phyloP scores from a whole-genome alignment of 53 echinoderm and acorn worm species.

The Echinometra lucunter region DNA sequence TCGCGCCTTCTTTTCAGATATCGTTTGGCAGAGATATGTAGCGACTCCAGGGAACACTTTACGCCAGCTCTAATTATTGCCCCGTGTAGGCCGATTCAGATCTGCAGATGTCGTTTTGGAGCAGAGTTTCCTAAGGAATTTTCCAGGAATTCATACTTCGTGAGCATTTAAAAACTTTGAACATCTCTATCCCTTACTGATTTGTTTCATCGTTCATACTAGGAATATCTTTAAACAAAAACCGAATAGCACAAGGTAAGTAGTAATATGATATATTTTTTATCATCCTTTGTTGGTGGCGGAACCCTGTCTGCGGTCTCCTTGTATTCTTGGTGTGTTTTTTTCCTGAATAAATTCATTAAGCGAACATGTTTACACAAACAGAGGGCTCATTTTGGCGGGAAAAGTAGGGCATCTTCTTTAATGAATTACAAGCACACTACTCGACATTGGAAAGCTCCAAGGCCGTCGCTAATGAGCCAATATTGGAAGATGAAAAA shows the following conservation, averaged over 20 bases:
- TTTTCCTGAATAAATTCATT: background rate
- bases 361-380: background rate
- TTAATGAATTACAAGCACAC: background rate
- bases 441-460: background rate
- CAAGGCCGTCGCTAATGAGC: slow-evolving; percentile 25
- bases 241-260: background rate
- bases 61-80: background rate
- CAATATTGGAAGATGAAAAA: slow-evolving; percentile 35
- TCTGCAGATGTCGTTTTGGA: background rate
- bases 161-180: background rate
- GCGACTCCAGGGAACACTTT: slow-evolving; percentile 10
- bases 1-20: background rate
- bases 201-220: background rate
- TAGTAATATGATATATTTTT: background rate
- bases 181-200: background rate
- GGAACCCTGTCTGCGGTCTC: no score
- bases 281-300: background rate
- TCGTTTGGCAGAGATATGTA: background rate
- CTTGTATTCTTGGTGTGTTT: background rate
- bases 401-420: background rate
- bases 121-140: background rate
- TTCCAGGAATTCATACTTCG: background rate
- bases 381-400: background rate
- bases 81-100: background rate
- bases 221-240: background rate